Evolutionary conservation across 2,113 vertebrate genomes (phyloP).

Genomic region (Zingel zingel): DNA sequence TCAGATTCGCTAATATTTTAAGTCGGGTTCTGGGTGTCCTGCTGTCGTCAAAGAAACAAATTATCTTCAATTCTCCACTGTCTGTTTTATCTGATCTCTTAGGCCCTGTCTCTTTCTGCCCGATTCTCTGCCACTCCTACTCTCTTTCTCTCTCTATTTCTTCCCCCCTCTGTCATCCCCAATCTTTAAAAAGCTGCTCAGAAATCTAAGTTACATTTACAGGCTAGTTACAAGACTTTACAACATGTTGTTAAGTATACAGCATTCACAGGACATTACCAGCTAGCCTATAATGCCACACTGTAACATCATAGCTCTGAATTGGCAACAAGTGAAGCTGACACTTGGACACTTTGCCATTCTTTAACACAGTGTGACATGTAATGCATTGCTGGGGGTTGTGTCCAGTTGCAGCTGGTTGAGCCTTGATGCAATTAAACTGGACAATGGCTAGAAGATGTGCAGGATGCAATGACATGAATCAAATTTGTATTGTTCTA

Average conservation of each 20-base stretch:
- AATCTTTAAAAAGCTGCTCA: constrained; percentile 8
- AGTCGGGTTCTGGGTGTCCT: constrained; percentile 49
- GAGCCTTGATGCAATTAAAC: constrained; percentile 2
- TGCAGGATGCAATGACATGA: constrained; percentile 20
- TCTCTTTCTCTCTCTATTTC: not conserved
- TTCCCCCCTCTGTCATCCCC: not conserved
- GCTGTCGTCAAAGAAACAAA: constrained; percentile 63
- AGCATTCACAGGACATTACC: constrained; percentile 28
- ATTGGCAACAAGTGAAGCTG: constrained; percentile 28
- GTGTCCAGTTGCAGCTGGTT: constrained; percentile 5
- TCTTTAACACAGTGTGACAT: constrained; percentile 42
- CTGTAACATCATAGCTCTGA: constrained; percentile 8
- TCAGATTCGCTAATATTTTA: constrained; percentile 35
- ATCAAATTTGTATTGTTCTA: constrained; percentile 32
- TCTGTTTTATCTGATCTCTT: constrained; percentile 48
- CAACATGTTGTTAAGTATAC: constrained; percentile 6
- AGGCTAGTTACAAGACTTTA: constrained; percentile 2
- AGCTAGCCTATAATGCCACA: constrained; percentile 10
- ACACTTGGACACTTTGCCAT: constrained; percentile 25
- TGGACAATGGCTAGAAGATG: not conserved
- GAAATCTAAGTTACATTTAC: constrained; percentile 28
- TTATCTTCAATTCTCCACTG: constrained; percentile 60
- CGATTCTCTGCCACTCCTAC: not conserved
- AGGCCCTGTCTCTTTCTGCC: not conserved
- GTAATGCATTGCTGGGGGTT: constrained; percentile 3